Percentiles rank a stretch among this genome's conserved stretches.
These are phyloP conservation scores for Serilophus lunatus DNA, from an alignment of 2,113 vertebrate genomes.

Conservation along the genomic window DNA sequence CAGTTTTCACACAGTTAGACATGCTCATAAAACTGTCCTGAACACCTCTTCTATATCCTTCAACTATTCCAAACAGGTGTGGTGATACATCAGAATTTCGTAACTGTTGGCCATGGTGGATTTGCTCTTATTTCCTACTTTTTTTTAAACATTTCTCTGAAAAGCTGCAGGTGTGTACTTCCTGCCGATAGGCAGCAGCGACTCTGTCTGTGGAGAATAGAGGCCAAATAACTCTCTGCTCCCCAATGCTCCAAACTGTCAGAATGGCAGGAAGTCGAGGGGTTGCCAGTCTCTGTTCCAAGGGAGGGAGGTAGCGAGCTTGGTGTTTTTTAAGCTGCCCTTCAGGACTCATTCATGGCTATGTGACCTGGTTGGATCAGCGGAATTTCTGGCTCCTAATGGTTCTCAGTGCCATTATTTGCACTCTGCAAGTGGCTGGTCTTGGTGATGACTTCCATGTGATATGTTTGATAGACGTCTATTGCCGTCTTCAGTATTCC, in stretches of 20 bases:
- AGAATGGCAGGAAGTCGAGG: fast-evolving
- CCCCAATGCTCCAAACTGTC: background rate
- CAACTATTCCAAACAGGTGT: conserved; percentile 35
- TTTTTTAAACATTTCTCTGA: background rate
- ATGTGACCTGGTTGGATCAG: background rate
- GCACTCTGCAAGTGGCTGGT: background rate
- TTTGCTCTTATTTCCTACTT: background rate
- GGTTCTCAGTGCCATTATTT: background rate
- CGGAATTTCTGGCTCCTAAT: background rate
- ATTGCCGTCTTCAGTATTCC: background rate
- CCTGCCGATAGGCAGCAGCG: background rate
- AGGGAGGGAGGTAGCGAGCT: fast-evolving
- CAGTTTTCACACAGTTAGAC: conserved; percentile 19
- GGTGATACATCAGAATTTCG: conserved; percentile 27
- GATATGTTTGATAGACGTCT: fast-evolving
- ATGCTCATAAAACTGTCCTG: background rate
- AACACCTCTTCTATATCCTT: conserved; percentile 24
- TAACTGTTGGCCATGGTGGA: background rate
- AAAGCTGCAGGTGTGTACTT: background rate
- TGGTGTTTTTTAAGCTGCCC: background rate
- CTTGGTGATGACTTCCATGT: background rate
- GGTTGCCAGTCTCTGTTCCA: background rate
- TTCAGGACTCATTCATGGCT: background rate
- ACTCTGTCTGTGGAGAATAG: background rate
- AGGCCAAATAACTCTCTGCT: background rate